Base-by-base conservation (phyloP, 2,113 vertebrate species). In the Sinocyclocheilus maitianheensis region DNA sequence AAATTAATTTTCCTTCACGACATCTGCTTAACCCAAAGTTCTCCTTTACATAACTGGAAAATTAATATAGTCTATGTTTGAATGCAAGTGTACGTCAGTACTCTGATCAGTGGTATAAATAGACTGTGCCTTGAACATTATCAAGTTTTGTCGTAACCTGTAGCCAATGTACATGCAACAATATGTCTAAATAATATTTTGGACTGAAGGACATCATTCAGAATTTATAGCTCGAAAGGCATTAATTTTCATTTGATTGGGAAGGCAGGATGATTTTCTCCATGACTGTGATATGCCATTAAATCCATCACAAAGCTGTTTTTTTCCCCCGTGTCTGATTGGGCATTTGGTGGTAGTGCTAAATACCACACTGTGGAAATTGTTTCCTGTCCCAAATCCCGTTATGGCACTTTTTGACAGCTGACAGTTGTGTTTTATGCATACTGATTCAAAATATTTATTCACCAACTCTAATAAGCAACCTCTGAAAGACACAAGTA, bases 191-290 rank as follows among this genome's bases (percentile, higher is more conserved):
- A 46, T n/a, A 34, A 13, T 78, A 46, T 83, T 71, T 26, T 7
- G 26, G 43, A 26, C 4, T 30, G 60, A 46, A 51, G 74, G 74
- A 18, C 77, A 83, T 81, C 30, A 77, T 84, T 84, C 34, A 55
- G 60, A 48, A 85, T 87, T 82, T 77, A 81, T 84, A 40, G 83
- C 76, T 89, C 71, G 53, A 20, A 69, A 74, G 60, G 69, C 85
- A 71, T 63, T 85, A 53, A 87, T 84, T 81, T 67, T 67, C 20
- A 60, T 83, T 81, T 86, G 74, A 84, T 86, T 67, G 53, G 48
- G 80, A 76, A 60, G 77, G n/a, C 87, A 88, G 55, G 71, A 78
- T 74, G 77, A 81, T 82, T 89, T 86, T 81, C 76, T 84, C 65
- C 67, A n/a, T 12, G 58, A 71, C 62, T 81, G 34, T 84, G 82